Evolutionary conservation across 2,888 invertebrate species (phyloP).

Genomic region (Dolichopus griseipennis): DNA sequence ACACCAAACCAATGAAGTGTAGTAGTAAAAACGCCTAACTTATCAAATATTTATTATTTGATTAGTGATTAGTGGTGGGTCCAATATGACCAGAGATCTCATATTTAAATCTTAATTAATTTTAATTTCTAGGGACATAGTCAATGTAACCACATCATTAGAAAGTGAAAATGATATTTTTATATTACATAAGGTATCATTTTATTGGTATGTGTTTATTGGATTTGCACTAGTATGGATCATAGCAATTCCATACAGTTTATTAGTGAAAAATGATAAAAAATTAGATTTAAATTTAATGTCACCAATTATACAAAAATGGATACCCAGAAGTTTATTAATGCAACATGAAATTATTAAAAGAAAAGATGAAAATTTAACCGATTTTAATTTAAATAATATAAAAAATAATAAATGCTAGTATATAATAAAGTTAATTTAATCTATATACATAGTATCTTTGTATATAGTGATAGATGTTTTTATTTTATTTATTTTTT

Average conservation of each 20-base stretch:
- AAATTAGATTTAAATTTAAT: conserved; percentile 21
- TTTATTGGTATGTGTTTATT: conserved; percentile 48
- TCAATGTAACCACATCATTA: background rate
- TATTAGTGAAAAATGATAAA: conserved; percentile 27
- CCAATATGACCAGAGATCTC: no score
- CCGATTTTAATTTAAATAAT: background rate
- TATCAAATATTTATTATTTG: no score
- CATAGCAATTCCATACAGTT: conserved; percentile 46
- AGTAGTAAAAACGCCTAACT: no score
- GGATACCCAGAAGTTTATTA: background rate
- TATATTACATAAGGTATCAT: conserved; percentile 46
- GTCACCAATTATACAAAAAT: conserved; percentile 17
- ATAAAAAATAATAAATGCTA: no score
- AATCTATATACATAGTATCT: no score
- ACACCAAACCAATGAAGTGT: no score
- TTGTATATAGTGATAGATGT: no score
- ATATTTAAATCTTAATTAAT: no score
- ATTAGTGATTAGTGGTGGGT: no score
- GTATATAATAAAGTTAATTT: no score
- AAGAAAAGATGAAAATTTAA: background rate
- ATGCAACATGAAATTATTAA: background rate
- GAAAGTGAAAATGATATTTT: conserved; percentile 26
- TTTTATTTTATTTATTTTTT: no score
- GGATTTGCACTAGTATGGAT: conserved; percentile 44
- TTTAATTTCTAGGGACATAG: no score